These are phyloP conservation scores for Drosophila mayri DNA, from an alignment of 1,140 invertebrate genomes.

Conservation along the genomic window DNA sequence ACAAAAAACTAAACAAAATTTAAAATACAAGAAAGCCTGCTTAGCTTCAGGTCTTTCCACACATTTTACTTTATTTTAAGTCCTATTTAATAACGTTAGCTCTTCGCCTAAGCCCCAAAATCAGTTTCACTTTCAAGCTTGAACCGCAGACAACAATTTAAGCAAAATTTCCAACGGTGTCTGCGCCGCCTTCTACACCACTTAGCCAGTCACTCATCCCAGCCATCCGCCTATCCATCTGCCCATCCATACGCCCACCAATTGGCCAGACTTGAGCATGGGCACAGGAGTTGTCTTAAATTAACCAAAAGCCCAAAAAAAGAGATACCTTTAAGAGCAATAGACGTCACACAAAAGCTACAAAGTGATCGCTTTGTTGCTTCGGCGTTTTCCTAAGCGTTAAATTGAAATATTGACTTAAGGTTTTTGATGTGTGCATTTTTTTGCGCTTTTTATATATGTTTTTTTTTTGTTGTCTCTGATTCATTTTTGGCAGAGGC, in stretches of 20 bases:
- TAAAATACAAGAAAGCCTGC: not conserved
- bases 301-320: slow-evolving; percentile 62
- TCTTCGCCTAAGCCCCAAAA: slow-evolving; percentile 20
- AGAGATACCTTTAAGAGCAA: slow-evolving; percentile 59
- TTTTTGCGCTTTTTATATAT: slow-evolving; percentile 19
- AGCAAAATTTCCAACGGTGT: slow-evolving; percentile 38
- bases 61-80: not conserved
- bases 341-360: slow-evolving; percentile 64
- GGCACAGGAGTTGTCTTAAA: slow-evolving; percentile 76
- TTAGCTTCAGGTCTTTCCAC: not conserved
- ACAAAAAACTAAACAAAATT: not conserved
- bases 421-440: slow-evolving; percentile 40
- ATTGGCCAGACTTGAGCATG: slow-evolving; percentile 40
- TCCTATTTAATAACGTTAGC: slow-evolving; percentile 30
- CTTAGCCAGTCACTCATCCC: slow-evolving; percentile 44
- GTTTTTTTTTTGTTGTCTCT: slow-evolving; percentile 21
- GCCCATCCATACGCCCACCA: slow-evolving; percentile 42
- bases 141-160: slow-evolving; percentile 39
- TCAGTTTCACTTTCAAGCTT: slow-evolving; percentile 65
- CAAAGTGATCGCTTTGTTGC: slow-evolving; percentile 65
- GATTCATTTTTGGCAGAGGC: slow-evolving; percentile 43
- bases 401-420: slow-evolving; percentile 82
- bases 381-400: slow-evolving; percentile 62
- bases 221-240: slow-evolving; percentile 7
- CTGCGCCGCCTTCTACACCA: slow-evolving; percentile 37